A percentile compares a stretch with the other conserved stretches of the same genome.
Conservation (phyloP, 2,888 invertebrate species). For the Pediacus dermestoides region DNA sequence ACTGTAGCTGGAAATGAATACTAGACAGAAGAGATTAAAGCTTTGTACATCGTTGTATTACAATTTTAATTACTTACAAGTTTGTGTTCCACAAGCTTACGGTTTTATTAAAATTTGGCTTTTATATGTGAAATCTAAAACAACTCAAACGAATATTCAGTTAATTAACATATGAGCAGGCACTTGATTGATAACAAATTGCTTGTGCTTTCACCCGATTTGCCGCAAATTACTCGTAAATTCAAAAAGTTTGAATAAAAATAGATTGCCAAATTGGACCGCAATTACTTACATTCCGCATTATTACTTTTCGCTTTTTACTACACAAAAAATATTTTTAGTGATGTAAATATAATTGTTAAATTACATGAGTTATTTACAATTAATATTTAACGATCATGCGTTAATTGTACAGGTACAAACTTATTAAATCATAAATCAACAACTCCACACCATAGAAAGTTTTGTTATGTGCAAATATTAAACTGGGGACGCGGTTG, state of each 20-base stretch:
- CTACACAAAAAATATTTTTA: no score
- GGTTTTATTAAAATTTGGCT: conserved; percentile 13
- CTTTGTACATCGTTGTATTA: conserved; percentile 8
- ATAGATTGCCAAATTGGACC: conserved; percentile 14
- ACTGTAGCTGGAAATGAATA: conserved; percentile 11
- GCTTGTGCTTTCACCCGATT: conserved; percentile 16
- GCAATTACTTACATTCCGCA: conserved; percentile 9
- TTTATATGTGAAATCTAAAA: conserved; percentile 3
- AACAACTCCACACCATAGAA: no score
- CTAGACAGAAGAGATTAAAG: conserved; percentile 4
- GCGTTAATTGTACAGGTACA: no score
- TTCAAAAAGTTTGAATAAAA: conserved; percentile 12
- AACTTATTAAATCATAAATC: no score
- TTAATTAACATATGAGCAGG: conserved; percentile 17
- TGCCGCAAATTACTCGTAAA: conserved; percentile 19
- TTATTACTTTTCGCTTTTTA: conserved; percentile 6
- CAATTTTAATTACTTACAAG: conserved; percentile 12
- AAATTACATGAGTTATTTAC: no score
- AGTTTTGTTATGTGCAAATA: no score
- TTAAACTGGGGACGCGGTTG: no score
- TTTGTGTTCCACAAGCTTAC: conserved; percentile 4
- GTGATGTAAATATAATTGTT: no score
- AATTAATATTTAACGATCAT: no score
- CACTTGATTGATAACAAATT: conserved; percentile 17
- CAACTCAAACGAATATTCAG: conserved; percentile 7